phyloP scores from a whole-genome alignment of 2,797 vertebrate genomes.

The Chelonia mydas region DNA sequence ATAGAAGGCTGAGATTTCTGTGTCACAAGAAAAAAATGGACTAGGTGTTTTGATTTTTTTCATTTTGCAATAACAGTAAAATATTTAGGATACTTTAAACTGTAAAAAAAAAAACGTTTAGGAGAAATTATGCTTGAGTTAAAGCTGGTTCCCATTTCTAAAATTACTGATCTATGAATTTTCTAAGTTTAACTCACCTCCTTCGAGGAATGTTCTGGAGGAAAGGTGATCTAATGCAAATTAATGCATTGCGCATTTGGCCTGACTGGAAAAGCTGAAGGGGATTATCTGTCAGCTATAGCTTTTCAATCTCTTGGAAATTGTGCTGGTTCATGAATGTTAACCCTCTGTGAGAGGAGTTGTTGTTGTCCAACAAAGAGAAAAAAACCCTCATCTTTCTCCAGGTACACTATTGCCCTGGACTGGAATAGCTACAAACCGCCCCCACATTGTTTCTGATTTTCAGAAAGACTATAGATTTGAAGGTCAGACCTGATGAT shows the following conservation, averaged over 20 bases:
- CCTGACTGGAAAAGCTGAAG: fast-evolving
- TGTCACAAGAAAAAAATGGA: neutral
- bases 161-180: neutral
- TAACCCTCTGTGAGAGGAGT: neutral
- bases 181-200: neutral
- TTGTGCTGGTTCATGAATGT: neutral
- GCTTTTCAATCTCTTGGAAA: neutral
- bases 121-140: neutral
- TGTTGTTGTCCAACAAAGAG: neutral
- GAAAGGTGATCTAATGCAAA: neutral
- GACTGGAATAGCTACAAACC: neutral
- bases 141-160: neutral
- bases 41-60: neutral
- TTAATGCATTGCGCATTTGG: neutral
- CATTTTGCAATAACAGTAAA: neutral
- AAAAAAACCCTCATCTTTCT: neutral
- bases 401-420: neutral
- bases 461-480: neutral
- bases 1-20: neutral
- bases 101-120: neutral
- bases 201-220: neutral
- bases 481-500: neutral
- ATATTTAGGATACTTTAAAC: neutral
- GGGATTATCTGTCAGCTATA: neutral
- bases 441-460: neutral